These are phyloP conservation scores for Oxyruncus cristatus DNA, from an alignment of 2,113 vertebrate species.

Conservation along the genomic window DNA sequence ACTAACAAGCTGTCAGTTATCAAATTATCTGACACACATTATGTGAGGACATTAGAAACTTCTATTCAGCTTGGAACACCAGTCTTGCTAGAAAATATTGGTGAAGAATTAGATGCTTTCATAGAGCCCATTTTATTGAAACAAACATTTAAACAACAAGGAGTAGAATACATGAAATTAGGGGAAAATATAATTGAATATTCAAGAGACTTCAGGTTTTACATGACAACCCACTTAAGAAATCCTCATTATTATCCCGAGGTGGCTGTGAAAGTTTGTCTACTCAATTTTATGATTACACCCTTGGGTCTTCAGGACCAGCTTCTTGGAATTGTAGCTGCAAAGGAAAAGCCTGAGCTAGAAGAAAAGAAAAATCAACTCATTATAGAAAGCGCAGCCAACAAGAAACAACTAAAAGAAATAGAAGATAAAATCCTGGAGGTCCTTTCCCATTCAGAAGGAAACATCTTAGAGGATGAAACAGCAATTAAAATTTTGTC, in stretches of 20 bases:
- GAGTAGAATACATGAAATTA: constrained; percentile 88
- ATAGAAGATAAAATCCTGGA: constrained; percentile 91
- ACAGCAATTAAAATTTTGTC: constrained; percentile 87
- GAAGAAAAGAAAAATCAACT: constrained; percentile 91
- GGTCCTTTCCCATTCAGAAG: constrained; percentile 85
- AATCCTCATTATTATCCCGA: constrained; percentile 94
- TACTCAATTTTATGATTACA: constrained; percentile 95
- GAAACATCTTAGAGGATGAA: constrained; percentile 93
- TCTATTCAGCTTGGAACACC: constrained; percentile 88
- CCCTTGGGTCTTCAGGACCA: constrained; percentile 92
- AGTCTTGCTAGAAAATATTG: constrained; percentile 87
- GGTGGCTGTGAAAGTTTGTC: constrained; percentile 90
- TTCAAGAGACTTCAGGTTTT: constrained; percentile 85
- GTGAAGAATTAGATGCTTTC: constrained; percentile 89
- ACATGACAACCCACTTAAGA: constrained; percentile 90
- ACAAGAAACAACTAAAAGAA: constrained; percentile 90
- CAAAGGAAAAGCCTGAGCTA: constrained; percentile 90
- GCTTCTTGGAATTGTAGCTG: constrained; percentile 89
- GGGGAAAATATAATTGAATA: constrained; percentile 92
- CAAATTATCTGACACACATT: constrained; percentile 86
- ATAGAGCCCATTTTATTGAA: constrained; percentile 89
- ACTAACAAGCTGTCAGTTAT: constrained; percentile 83
- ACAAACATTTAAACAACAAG: constrained; percentile 90
- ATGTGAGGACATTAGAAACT: constrained; percentile 84
- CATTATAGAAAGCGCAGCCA: constrained; percentile 87